Conservation (phyloP, 2,113 vertebrate genomes). For the Acrocephalus kingi region DNA sequence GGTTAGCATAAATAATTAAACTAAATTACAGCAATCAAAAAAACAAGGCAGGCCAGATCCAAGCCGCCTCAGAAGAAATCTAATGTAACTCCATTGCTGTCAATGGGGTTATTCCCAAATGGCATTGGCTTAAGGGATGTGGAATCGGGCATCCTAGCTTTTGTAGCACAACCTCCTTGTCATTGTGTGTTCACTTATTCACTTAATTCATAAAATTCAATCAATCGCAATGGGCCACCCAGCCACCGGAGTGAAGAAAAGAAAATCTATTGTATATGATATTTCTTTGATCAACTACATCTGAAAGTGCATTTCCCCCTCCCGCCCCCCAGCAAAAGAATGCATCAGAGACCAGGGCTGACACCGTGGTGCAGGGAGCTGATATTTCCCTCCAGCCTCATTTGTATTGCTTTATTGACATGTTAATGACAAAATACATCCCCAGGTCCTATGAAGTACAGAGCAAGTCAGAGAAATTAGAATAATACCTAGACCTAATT, state of each 20-base stretch:
- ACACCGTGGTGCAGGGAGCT: constrained; percentile 19
- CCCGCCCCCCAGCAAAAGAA: neutral
- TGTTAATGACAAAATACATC: constrained; percentile 63
- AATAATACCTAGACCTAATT: constrained; percentile 64
- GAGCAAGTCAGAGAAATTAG: constrained; percentile 56
- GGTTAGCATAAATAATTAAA: constrained; percentile 60
- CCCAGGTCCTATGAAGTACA: constrained; percentile 28
- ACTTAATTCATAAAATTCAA: constrained; percentile 59
- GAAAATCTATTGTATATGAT: constrained; percentile 59
- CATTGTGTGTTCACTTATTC: constrained; percentile 49
- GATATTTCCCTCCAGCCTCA: constrained; percentile 60
- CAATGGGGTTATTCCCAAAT: constrained; percentile 18
- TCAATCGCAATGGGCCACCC: constrained; percentile 52
- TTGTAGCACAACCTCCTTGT: constrained; percentile 46
- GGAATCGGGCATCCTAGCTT: constrained; percentile 34
- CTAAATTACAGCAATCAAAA: constrained; percentile 43
- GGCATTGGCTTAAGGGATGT: neutral
- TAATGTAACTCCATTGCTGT: constrained; percentile 1
- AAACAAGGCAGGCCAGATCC: neutral
- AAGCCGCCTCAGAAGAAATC: constrained; percentile 1
- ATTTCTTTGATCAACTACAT: constrained; percentile 35
- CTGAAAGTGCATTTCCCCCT: constrained; percentile 20
- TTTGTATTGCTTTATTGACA: constrained; percentile 66
- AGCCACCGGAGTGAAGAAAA: constrained; percentile 23
- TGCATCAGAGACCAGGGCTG: constrained; percentile 23